A percentile compares a stretch with the other conserved stretches of the same genome.
These are phyloP conservation scores for Gobionotothen gibberifrons DNA, from an alignment of 2,797 vertebrate genomes.

Conservation along the genomic window DNA sequence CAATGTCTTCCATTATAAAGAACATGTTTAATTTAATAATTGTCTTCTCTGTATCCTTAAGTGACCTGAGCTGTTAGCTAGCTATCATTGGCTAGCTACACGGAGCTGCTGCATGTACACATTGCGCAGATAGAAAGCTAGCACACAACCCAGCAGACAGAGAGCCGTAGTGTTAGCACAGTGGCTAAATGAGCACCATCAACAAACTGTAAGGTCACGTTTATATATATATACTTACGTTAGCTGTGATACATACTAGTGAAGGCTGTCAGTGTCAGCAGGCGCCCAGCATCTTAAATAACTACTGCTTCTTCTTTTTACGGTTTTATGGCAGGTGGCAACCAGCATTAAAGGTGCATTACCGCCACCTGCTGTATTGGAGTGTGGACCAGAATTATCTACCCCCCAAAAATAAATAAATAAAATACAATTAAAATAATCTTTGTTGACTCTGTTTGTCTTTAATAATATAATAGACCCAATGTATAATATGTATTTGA, in stretches of 20 bases:
- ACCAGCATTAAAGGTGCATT: background rate
- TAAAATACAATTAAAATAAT: no score
- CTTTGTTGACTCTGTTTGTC: background rate
- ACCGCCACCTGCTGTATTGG: no score
- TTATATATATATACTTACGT: background rate
- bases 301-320: background rate
- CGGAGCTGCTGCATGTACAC: background rate
- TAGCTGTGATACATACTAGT: background rate
- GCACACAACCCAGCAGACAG: background rate
- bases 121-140: background rate
- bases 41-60: background rate
- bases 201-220: background rate
- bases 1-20: background rate
- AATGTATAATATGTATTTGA: no score
- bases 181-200: background rate
- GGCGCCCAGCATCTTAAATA: no score
- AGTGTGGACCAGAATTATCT: no score
- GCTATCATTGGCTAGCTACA: accelerated
- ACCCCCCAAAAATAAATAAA: no score
- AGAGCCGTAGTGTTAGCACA: background rate
- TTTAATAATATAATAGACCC: background rate
- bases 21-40: background rate
- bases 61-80: background rate
- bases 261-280: background rate
- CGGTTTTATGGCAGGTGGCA: background rate